Conservation (phyloP, 1,140 invertebrate species). For the Drosophila sp. region DNA sequence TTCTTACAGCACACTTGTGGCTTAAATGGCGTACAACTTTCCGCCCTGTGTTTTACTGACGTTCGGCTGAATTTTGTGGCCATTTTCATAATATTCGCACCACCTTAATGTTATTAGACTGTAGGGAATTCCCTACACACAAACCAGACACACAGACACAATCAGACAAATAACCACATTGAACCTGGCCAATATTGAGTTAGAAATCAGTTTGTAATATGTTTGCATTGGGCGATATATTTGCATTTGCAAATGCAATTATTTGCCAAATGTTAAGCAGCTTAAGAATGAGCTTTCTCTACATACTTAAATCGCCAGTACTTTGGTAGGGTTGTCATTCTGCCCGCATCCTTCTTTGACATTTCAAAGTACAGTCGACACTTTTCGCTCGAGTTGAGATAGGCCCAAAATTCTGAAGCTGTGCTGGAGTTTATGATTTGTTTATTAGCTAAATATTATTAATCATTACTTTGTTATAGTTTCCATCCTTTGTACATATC, state of each 20-base stretch:
- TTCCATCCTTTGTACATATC: not conserved
- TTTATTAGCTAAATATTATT: too few relatives aligned
- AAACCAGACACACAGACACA: constrained; percentile 9
- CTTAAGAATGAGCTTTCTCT: constrained; percentile 29
- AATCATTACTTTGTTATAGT: constrained; percentile 21
- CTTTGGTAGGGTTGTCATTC: constrained; percentile 21
- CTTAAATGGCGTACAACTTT: constrained; percentile 62
- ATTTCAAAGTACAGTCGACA: constrained; percentile 54
- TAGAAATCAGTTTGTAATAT: constrained; percentile 66
- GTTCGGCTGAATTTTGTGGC: constrained; percentile 53
- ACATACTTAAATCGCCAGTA: constrained; percentile 43
- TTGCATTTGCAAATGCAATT: constrained; percentile 53
- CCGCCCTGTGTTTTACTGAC: constrained; percentile 31
- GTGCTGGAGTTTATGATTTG: too few relatives aligned
- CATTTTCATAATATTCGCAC: constrained; percentile 77
- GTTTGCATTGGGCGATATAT: constrained; percentile 48
- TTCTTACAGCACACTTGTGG: constrained; percentile 73
- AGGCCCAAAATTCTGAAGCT: too few relatives aligned
- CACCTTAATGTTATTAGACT: constrained; percentile 73
- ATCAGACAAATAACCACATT: constrained; percentile 30
- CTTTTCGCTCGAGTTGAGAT: not conserved
- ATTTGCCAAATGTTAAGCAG: constrained; percentile 61
- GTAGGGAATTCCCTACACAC: constrained; percentile 47
- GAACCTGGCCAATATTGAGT: constrained; percentile 55
- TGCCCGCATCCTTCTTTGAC: not conserved